phyloP scores from a whole-genome alignment of 2,888 invertebrate genomes.

The Stenotaenia linearis region DNA sequence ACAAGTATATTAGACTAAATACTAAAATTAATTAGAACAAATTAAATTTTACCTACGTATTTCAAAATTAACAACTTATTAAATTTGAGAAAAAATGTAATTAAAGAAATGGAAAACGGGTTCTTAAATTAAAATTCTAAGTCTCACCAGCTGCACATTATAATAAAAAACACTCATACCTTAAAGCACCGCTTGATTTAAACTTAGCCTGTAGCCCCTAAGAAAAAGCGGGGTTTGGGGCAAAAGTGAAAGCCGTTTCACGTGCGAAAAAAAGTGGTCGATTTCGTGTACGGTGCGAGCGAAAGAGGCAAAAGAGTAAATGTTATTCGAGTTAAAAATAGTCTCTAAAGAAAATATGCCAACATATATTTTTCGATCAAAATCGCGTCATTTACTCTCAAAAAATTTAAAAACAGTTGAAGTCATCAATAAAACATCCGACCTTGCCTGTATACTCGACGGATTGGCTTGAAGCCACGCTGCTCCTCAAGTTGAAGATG shows the following conservation, averaged over 20 bases:
- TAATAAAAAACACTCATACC: background rate
- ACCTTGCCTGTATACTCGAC: background rate
- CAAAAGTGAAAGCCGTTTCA: too few species aligned
- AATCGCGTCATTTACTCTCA: background rate
- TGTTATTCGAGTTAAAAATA: too few species aligned
- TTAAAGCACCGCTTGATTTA: background rate
- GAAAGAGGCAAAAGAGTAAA: too few species aligned
- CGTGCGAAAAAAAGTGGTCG: too few species aligned
- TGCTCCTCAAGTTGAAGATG: slow-evolving; percentile 3
- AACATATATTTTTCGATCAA: too few species aligned
- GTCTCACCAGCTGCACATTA: background rate
- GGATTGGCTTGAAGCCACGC: background rate
- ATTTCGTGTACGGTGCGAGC: too few species aligned
- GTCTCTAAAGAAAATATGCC: too few species aligned
- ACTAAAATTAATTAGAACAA: too few species aligned
- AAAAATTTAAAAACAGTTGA: background rate
- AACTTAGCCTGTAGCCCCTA: background rate
- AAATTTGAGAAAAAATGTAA: background rate
- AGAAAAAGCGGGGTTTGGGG: background rate
- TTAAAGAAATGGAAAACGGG: background rate
- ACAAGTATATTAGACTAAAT: too few species aligned
- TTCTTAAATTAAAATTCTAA: background rate
- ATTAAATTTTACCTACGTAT: background rate
- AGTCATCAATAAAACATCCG: background rate
- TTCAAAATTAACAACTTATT: background rate